Conservation (phyloP, 2,113 vertebrate species). For the Vombatus ursinus region DNA sequence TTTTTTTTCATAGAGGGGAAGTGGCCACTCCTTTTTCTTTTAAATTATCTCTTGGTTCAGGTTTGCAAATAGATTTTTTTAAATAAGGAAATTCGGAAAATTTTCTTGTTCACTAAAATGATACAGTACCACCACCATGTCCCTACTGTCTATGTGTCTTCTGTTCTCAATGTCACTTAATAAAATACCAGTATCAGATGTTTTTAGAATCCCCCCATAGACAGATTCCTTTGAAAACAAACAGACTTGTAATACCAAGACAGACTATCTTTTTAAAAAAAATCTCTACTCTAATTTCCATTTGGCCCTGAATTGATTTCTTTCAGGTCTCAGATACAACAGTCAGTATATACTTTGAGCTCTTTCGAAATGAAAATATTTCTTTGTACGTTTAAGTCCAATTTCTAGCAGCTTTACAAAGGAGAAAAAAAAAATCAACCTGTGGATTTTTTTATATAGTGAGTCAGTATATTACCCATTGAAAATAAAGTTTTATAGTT, state of each 20-base stretch:
- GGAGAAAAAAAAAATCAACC: neutral
- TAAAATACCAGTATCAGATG: neutral
- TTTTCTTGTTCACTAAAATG: neutral
- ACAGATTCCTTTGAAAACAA: neutral
- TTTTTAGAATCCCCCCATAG: neutral
- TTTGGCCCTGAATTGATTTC: neutral
- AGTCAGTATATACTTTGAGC: neutral
- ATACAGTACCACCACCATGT: neutral
- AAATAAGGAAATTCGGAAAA: neutral
- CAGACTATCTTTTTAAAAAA: neutral
- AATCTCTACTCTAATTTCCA: neutral
- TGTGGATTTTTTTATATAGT: neutral
- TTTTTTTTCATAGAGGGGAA: neutral
- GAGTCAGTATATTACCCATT: neutral
- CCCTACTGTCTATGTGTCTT: neutral
- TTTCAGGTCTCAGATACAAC: neutral
- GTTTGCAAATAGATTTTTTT: neutral
- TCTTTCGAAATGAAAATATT: neutral
- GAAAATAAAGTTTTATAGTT: neutral
- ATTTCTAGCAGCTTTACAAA: neutral
- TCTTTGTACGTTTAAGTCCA: neutral
- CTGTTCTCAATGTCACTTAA: neutral
- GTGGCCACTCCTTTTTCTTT: neutral
- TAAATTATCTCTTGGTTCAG: constrained; percentile 9
- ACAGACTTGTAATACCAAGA: neutral